Base-by-base conservation (phyloP, 1,140 invertebrate genomes). In the Platyscapa corneri region DNA sequence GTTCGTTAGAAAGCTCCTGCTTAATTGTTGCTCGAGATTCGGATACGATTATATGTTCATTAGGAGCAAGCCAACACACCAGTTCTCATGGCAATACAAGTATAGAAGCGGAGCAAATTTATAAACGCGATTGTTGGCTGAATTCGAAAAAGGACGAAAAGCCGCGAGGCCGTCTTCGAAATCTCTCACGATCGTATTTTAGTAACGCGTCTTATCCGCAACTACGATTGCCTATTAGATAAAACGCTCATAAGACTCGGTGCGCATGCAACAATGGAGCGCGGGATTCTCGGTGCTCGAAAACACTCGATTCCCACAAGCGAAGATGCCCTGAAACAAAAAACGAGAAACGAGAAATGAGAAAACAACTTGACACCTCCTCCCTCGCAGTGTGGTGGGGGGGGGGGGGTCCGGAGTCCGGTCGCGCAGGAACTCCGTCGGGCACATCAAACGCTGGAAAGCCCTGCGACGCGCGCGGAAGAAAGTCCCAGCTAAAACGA, bases 401-500 rank as follows among this genome's bases (percentile, higher is more conserved):
- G 12, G 3, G 18, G 3, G 53, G 3, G 53, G 8, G 53, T 56
- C 53, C 53, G 18, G 18, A 20, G 18, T 16, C 18, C 23, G 56
- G 23, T 60, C 49, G 49, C 32, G 30, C 3, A 12, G 70, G 27
- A 42, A n/a, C 23, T 74, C 37, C 6, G 37, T 42, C 70, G 70
- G 70, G 23, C 8, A 74, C 37, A 74, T 74, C 70, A 74, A 74
- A 74, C 70, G 27, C 6, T 20, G 20, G 12, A 18, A 42, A 18
- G 12, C 8, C 37, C 12, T 8, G 27, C 10, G 37, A 12, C 18
- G 42, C 27, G 49, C 32, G 49, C 42, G n/a, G 20, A 74, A 53
- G 60, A 84, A 84, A 84, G 60, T 77, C 23, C 32, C 5, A 46
- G 12, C n/a, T n/a, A 46, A 32, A 72, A 39, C 3, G 30, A 53